Percentiles rank a stretch among this genome's conserved stretches.
Evolutionary conservation across 2,797 vertebrate species (phyloP).

Genomic region (Apogon talboti): DNA sequence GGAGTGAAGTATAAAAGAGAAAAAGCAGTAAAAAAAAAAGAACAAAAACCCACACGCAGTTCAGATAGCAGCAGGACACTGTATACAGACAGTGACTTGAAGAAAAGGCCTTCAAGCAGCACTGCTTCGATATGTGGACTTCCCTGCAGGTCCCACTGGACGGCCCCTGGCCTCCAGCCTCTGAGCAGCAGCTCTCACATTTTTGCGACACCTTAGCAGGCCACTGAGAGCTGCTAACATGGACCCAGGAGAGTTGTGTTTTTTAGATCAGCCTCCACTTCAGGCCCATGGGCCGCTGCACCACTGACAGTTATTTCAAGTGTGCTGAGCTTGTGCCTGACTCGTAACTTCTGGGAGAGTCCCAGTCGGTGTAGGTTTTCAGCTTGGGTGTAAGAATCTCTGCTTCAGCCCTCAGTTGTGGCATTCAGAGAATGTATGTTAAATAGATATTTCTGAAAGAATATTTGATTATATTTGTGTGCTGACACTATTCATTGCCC

Average conservation of each 20-base stretch:
- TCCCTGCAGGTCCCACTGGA: constrained; percentile 21
- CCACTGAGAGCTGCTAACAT: constrained; percentile 37
- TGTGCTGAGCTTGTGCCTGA: constrained; percentile 25
- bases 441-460: too few relatives aligned
- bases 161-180: constrained; percentile 14
- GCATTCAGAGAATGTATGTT: background rate
- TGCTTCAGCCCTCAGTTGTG: background rate
- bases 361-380: constrained; percentile 24
- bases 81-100: constrained; percentile 15
- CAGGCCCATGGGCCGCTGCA: background rate
- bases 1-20: background rate
- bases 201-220: constrained; percentile 24
- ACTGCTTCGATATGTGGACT: constrained; percentile 39
- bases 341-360: constrained; percentile 19
- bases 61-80: constrained; percentile 7
- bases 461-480: too few relatives aligned
- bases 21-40: background rate
- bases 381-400: constrained; percentile 18
- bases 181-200: constrained; percentile 33
- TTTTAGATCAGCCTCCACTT: constrained; percentile 10
- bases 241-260: constrained; percentile 21
- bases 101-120: constrained; percentile 33
- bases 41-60: constrained; percentile 21
- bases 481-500: too few relatives aligned
- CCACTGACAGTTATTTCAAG: constrained; percentile 25